Base-by-base conservation (phyloP, 2,113 vertebrate genomes). In the Pangasianodon gigas region DNA sequence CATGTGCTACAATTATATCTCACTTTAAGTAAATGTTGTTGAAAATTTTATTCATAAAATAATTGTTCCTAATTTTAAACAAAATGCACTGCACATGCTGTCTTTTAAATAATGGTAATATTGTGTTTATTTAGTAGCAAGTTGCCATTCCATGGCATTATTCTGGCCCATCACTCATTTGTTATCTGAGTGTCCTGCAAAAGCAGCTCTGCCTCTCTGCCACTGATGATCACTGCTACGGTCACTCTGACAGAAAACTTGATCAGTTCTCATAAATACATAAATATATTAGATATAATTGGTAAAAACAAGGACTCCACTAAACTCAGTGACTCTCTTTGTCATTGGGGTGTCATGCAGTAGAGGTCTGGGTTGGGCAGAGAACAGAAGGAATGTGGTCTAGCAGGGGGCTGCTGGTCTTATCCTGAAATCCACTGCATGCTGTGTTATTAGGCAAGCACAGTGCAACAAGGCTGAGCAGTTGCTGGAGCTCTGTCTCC, bases 391-490 rank as follows among this genome's bases (percentile, higher is more conserved):
- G 32, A 77, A 62, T 52, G 60, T 85, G 83, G 82, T 41, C 56
- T 84, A 62, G 82, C 67, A 58, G 89, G 74, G 56, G 89, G 89
- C 84, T 90, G 44, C 60, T 86, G 82, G 89, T 95, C 92, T 92
- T 88, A 91, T 90, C 74, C 88, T 87, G 93, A 91, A 91, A 91
- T 94, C 91, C 91, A 91, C 86, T 92, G 91, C 94, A 93, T 92
- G 93, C 94, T 95, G 94, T 77, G 94, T 93, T 94, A 95, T 94
- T 94, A 95, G 90, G 88, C 92, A 94, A 94, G 94, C 90, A 84
- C 92, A 93, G 93, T 93, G 89, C 94, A 93, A 93, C 91, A 90
- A 93, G 88, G 93, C 90, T 84, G 93, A 89, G 89, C 87, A 60
- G 90, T 93, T 94, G 89, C 93, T 92, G 91, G 92, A 88, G 89